Evolutionary conservation across 2,797 vertebrate genomes (phyloP), one percentile per base, ranked within the genome.

Genomic region (Pelodytes ibericus): DNA sequence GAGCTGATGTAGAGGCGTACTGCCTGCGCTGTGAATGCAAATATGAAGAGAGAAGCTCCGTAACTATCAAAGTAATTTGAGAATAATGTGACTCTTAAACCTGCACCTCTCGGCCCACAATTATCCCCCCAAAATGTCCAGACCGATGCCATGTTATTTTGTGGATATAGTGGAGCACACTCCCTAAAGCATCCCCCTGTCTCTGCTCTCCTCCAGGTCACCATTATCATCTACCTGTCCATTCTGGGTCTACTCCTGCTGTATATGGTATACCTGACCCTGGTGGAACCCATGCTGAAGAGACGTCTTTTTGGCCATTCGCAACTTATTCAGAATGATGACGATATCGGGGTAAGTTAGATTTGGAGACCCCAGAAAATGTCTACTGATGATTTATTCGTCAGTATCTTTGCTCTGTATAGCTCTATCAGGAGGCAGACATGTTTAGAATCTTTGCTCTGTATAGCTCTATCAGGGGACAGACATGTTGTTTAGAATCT

Each of bases 1-100:
- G 96, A 3, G 93, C 94, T 26, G 98, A 99, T 9, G 95, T 98
- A 80, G 97, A 99, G 86, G 98, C 98, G 0, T 99, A 99, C 81
- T 99, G 98, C 87, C 90, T 99, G 80, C 96, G 96, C 22, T 99
- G 98, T 75, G 98, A 99, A 75, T 99, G 98, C 89, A 99, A 98
- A 90, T 99, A 98, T 61, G 98, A 99, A 81, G 96, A 99, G 86
- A 95, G 98, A 83, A 99, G 98, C 84, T 98, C 98, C 2, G 93
- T 93, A 80, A 99, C 96, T 0, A 99, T 99, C 81, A 97, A 96
- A 92, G 98, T 97, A 85, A 85, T 18, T 68, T 36, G 18, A 33
- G 10, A 27, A 11, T n/a, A 16, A 4, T 24, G 49, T 20, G 20
- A 3, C n/a, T 22, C 36, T 39, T 7, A 39, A 39, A 7, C 36